Evolutionary conservation across 2,888 invertebrate species (phyloP).

Genomic region (Troglohyphantes excavatus): DNA sequence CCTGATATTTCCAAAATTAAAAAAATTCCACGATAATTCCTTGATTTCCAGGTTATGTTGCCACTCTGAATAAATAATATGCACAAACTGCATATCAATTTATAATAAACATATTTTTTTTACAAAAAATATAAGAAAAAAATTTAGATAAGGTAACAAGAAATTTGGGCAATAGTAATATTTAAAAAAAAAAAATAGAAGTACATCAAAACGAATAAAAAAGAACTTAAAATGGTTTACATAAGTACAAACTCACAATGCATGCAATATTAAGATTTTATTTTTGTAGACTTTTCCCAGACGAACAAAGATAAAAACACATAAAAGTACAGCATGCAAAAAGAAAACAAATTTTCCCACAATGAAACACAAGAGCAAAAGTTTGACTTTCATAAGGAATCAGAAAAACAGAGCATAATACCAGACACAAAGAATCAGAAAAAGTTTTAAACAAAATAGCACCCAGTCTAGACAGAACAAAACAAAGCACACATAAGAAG

Average conservation of each 20-base stretch:
- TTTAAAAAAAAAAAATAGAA: no score
- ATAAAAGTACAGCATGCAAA: not conserved
- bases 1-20: no score
- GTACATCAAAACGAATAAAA: no score
- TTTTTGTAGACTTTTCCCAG: not conserved
- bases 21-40: no score
- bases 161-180: no score
- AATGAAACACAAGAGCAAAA: conserved; percentile 10
- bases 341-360: not conserved
- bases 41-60: no score
- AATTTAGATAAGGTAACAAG: no score
- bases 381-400: not conserved
- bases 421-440: not conserved
- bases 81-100: no score
- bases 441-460: not conserved
- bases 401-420: not conserved
- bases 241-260: not conserved
- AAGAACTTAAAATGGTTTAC: no score
- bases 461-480: not conserved
- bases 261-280: not conserved
- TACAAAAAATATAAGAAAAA: no score
- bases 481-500: conserved; percentile 15
- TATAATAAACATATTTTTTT: no score
- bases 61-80: no score
- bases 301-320: not conserved